Conservation (phyloP, 2,888 invertebrate species). For the Platypus cylindrus region DNA sequence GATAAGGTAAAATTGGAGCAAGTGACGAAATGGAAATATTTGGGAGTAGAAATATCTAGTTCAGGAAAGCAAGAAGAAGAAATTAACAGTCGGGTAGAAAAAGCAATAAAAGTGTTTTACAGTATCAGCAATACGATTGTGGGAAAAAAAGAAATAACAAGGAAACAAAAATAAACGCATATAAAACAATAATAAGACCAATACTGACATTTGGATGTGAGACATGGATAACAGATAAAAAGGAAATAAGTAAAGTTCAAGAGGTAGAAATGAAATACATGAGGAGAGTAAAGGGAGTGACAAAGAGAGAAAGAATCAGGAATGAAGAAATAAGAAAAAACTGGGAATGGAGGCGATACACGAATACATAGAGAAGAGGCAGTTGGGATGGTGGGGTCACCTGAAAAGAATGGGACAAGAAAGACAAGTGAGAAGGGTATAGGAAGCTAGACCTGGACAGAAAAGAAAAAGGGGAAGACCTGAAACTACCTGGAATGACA, state of each 20-base stretch:
- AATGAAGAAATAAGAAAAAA: background rate
- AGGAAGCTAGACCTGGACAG: background rate
- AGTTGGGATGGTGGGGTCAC: conserved; percentile 4
- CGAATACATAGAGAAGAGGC: conserved; percentile 3
- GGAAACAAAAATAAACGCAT: background rate
- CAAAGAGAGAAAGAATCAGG: conserved; percentile 3
- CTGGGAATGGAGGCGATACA: background rate
- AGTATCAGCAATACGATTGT: too few relatives aligned
- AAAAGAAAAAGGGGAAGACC: background rate
- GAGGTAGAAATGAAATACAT: conserved; percentile 1
- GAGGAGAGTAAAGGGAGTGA: conserved; percentile 3
- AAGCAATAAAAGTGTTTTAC: background rate
- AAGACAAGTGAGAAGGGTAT: conserved; percentile 1
- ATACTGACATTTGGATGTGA: conserved; percentile 5
- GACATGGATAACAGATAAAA: conserved; percentile 2
- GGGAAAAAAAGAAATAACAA: too few relatives aligned
- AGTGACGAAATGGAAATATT: too few relatives aligned
- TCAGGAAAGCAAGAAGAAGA: background rate
- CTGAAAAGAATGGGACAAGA: conserved; percentile 1
- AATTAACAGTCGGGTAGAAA: background rate
- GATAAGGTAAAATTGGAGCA: too few relatives aligned
- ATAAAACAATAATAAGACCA: conserved; percentile 3
- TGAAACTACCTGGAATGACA: background rate
- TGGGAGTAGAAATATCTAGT: too few relatives aligned
- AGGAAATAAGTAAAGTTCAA: background rate